phyloP scores from a whole-genome alignment of 1,140 invertebrate species.

The Alviniconcha marisindica region DNA sequence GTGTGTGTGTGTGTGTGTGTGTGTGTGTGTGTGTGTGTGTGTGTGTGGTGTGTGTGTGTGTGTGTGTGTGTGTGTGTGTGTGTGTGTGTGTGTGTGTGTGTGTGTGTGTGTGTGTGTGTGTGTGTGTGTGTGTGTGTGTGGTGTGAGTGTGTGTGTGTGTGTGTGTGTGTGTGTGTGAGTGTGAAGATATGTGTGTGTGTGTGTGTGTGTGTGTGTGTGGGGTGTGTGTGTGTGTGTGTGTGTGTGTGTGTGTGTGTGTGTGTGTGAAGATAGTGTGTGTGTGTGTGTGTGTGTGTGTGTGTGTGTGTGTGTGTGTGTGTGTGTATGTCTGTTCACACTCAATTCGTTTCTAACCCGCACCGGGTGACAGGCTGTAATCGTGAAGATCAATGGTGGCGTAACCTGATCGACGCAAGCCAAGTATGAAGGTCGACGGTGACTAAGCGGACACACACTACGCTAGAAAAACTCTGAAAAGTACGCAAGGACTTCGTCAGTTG shows the following conservation, averaged over 20 bases:
- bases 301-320: too few relatives aligned
- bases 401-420: too few relatives aligned
- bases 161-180: not conserved
- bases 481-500: too few relatives aligned
- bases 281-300: too few relatives aligned
- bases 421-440: too few relatives aligned
- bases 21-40: not conserved
- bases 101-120: not conserved
- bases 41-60: not conserved
- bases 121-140: not conserved
- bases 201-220: slow-evolving; percentile 2
- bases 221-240: not conserved
- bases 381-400: too few relatives aligned
- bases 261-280: too few relatives aligned
- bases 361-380: too few relatives aligned
- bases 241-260: not conserved
- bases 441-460: too few relatives aligned
- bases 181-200: not conserved
- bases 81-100: slow-evolving; percentile 1
- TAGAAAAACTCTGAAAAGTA: too few relatives aligned
- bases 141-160: not conserved
- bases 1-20: slow-evolving; percentile 13
- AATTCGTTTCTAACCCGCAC: too few relatives aligned
- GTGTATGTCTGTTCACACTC: too few relatives aligned
- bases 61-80: slow-evolving; percentile 19